phyloP scores from a whole-genome alignment of 1,140 invertebrate genomes.

The Trichonephila inaurata region DNA sequence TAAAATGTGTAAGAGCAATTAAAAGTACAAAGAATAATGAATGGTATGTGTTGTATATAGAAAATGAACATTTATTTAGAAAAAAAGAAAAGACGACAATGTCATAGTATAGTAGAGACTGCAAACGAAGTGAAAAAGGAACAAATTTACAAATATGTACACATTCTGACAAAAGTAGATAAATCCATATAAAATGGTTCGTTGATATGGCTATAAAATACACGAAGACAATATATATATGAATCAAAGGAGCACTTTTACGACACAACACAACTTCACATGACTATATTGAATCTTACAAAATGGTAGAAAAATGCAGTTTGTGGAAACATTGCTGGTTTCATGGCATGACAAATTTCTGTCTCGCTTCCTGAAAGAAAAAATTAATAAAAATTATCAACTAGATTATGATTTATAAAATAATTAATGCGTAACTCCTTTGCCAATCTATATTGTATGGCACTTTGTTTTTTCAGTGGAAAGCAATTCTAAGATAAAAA shows the following conservation, averaged over 20 bases:
- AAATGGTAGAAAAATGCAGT: conserved; percentile 37
- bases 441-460: too few species aligned
- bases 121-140: conserved; percentile 8
- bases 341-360: background rate
- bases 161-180: conserved; percentile 22
- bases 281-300: conserved; percentile 31
- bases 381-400: background rate
- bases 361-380: background rate
- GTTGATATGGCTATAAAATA: conserved; percentile 40
- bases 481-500: too few species aligned
- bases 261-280: conserved; percentile 21
- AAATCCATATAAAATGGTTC: conserved; percentile 47
- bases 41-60: background rate
- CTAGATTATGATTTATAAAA: too few species aligned
- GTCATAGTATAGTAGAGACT: conserved; percentile 30
- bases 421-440: too few species aligned
- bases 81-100: background rate
- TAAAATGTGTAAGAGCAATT: background rate
- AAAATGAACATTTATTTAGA: conserved; percentile 48
- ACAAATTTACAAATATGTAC: conserved; percentile 59
- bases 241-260: conserved; percentile 31
- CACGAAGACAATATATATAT: background rate
- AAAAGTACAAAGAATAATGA: background rate
- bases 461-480: too few species aligned
- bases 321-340: background rate